Evolutionary conservation across 2,113 vertebrate species (phyloP).

Genomic region (Perognathus longimembris): DNA sequence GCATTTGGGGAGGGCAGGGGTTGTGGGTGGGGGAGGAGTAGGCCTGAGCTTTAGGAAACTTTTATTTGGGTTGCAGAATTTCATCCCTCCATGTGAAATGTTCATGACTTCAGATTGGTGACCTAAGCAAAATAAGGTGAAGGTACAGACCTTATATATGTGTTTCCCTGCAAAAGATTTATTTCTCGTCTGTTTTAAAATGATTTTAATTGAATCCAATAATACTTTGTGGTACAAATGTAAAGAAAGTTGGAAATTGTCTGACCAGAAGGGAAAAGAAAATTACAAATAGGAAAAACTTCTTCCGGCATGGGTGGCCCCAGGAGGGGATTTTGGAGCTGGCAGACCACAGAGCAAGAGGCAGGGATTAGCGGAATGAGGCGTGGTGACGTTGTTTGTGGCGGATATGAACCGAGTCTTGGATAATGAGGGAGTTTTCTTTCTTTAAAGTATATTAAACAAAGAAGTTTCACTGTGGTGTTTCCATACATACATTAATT

Average conservation of each 20-base stretch:
- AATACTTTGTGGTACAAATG: background rate
- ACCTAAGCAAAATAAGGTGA: conserved; percentile 51
- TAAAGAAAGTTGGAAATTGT: conserved; percentile 44
- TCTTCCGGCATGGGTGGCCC: background rate
- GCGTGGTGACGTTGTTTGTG: background rate
- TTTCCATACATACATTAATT: no score
- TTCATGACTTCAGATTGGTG: conserved; percentile 36
- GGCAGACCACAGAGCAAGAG: background rate
- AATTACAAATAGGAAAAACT: background rate
- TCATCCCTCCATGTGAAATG: background rate
- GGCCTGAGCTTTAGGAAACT: background rate
- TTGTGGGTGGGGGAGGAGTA: background rate
- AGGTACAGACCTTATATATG: conserved; percentile 27
- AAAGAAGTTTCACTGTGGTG: no score
- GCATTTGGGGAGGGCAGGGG: background rate
- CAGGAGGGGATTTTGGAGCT: background rate
- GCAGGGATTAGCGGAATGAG: background rate
- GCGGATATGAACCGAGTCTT: background rate
- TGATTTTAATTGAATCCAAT: conserved; percentile 52
- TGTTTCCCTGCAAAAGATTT: conserved; percentile 11
- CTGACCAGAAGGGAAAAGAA: conserved; percentile 22
- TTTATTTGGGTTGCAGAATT: background rate
- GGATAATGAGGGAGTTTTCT: background rate
- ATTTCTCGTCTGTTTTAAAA: conserved; percentile 9
- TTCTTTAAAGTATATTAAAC: no score